phyloP scores from a whole-genome alignment of 2,888 invertebrate species.

The Pollenia griseotomentosa region DNA sequence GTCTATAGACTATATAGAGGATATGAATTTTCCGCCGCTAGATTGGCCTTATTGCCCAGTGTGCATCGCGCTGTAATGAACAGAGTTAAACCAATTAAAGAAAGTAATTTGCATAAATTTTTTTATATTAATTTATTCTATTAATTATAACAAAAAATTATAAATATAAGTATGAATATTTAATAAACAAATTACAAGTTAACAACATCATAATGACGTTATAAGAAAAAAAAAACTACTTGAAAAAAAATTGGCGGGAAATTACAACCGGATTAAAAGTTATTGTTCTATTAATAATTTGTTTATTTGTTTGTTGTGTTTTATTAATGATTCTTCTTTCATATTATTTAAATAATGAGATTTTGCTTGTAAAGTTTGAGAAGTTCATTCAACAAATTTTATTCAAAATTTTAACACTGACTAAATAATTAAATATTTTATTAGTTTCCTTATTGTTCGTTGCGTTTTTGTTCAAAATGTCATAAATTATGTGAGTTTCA shows the following conservation, averaged over 20 bases:
- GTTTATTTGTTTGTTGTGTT: constrained; percentile 11
- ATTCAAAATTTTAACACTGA: not conserved
- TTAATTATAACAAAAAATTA: not conserved
- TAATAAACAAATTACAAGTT: constrained; percentile 19
- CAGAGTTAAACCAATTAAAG: not conserved
- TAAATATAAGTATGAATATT: constrained; percentile 26
- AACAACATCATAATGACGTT: constrained; percentile 32
- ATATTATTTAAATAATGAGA: not conserved
- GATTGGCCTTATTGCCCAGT: no score
- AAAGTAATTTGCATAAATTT: not conserved
- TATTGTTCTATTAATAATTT: constrained; percentile 12
- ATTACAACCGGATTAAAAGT: constrained; percentile 67
- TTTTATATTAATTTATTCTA: not conserved
- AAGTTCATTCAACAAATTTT: constrained; percentile 16
- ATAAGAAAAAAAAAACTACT: not conserved
- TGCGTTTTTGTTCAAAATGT: not conserved
- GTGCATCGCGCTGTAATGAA: not conserved
- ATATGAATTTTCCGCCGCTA: no score
- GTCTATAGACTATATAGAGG: no score
- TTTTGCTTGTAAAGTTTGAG: constrained; percentile 1
- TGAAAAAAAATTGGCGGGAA: constrained; percentile 62
- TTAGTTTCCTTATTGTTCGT: constrained; percentile 16
- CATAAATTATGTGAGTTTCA: constrained; percentile 8
- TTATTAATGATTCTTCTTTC: constrained; percentile 33
- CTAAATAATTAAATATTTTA: not conserved